Evolutionary conservation across 1,140 invertebrate genomes (phyloP), one percentile per base, ranked within the genome.

Genomic region (Sarcophaga peregrina): DNA sequence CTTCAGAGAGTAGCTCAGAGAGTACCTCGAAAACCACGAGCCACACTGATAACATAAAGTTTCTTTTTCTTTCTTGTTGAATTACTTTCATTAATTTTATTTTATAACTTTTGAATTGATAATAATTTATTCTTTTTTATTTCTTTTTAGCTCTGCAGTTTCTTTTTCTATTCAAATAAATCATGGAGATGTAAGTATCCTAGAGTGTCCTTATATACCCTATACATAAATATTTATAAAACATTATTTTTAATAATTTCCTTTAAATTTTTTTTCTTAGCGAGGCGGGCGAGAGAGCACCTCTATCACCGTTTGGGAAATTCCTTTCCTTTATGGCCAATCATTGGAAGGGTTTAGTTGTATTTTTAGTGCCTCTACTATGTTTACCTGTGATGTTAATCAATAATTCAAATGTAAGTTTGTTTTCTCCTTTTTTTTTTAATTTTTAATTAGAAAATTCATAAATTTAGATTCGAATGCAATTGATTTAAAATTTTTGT

Each of bases 261-360:
- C 11, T 80, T 37, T 73, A 15, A 48, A n/a, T n/a, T n/a, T 81
- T 72, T 78, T 25, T 47, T 72, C 48, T 17, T 52, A 89, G 88
- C 76, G 88, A 89, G 85, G 85, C 85, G 45, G 85, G 83, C 8
- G 87, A 88, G 68, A 83, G 85, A 15, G 74, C 84, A 10, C 84
- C 86, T 10, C 84, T 85, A 54, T 68, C 81, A 9, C 10, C 15
- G 7, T 84, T 82, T 4, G 74, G 83, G 9, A 85, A 84, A 47
- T 85, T 82, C 50, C 81, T 84, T 37, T 84, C 84, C 46, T 89
- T 90, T 85, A 82, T 87, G 54, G 85, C 20, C 46, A 87, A 86
- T 54, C 94, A 94, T 85, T 95, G 94, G 94, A 93, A 92, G 86
- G 92, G 93, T 6, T 85, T 94, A 0, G 87, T 94, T 8, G 92